A percentile compares a stretch with the other conserved stretches of the same genome.
These are phyloP conservation scores for Tadarida brasiliensis DNA, from an alignment of 2,797 vertebrate species.

Conservation along the genomic window DNA sequence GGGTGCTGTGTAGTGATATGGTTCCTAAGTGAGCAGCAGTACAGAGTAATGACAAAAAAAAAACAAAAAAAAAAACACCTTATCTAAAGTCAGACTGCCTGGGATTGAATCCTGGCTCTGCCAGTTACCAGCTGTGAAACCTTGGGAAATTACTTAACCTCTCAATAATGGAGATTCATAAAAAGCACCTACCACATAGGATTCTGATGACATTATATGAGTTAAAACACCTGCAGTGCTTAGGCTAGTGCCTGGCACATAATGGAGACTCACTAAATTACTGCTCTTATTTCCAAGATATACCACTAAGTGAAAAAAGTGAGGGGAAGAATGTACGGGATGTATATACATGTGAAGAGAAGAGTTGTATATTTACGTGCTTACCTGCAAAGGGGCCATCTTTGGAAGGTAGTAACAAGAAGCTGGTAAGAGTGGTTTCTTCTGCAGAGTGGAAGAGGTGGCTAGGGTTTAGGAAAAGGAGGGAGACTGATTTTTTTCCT, in stretches of 20 bases:
- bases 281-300: neutral
- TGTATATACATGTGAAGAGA: neutral
- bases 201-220: neutral
- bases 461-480: neutral
- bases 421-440: neutral
- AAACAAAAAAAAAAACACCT: neutral
- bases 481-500: neutral
- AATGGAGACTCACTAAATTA: slow-evolving; percentile 10
- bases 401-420: neutral
- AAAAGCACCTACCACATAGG: neutral
- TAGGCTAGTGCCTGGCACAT: neutral
- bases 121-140: neutral
- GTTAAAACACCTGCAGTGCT: neutral
- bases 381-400: neutral
- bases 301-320: neutral
- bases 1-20: neutral
- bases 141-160: slow-evolving; percentile 21
- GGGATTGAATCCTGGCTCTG: neutral
- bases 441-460: neutral
- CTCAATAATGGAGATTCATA: neutral
- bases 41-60: neutral
- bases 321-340: neutral
- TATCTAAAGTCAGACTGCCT: neutral
- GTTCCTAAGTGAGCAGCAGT: neutral
- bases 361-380: neutral